Percentiles rank a stretch among this genome's conserved stretches.
These are phyloP conservation scores for Drepana arcuata DNA, from an alignment of 1,140 invertebrate genomes.

Conservation along the genomic window DNA sequence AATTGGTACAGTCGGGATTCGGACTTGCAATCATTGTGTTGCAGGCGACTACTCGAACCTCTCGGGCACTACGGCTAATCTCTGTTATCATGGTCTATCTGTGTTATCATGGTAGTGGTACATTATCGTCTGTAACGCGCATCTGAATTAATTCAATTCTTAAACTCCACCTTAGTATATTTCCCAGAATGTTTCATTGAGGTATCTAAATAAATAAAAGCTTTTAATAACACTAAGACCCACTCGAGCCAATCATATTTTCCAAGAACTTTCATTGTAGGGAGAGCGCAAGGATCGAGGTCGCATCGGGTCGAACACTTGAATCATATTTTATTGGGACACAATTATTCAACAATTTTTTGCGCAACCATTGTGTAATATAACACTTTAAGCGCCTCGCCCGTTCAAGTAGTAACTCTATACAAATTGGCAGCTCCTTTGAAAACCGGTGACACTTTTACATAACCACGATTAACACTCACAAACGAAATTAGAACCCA, in stretches of 20 bases:
- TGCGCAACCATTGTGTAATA: conserved; percentile 27
- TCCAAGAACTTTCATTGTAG: conserved; percentile 7
- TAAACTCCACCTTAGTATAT: too few relatives aligned
- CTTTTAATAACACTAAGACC: conserved; percentile 3
- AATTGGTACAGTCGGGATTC: too few relatives aligned
- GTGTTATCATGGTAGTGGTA: too few relatives aligned
- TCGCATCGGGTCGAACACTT: conserved; percentile 25
- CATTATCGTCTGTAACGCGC: too few relatives aligned
- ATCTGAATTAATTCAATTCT: too few relatives aligned
- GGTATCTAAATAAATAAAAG: too few relatives aligned
- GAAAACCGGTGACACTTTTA: conserved; percentile 50
- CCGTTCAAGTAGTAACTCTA: conserved; percentile 35
- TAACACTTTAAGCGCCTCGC: conserved; percentile 25
- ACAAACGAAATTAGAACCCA: conserved; percentile 66
- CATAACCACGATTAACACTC: conserved; percentile 45
- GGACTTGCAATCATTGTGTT: too few relatives aligned
- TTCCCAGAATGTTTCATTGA: too few relatives aligned
- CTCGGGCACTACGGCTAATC: too few relatives aligned
- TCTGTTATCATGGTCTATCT: too few relatives aligned
- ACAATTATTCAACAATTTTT: conserved; percentile 17
- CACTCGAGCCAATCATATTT: conserved; percentile 20
- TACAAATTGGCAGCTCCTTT: conserved; percentile 51
- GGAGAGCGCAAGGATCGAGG: conserved; percentile 4
- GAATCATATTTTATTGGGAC: conserved; percentile 46
- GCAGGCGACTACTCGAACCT: too few relatives aligned